phyloP scores from a whole-genome alignment of 2,797 vertebrate species.

The Periophthalmus magnuspinnatus region DNA sequence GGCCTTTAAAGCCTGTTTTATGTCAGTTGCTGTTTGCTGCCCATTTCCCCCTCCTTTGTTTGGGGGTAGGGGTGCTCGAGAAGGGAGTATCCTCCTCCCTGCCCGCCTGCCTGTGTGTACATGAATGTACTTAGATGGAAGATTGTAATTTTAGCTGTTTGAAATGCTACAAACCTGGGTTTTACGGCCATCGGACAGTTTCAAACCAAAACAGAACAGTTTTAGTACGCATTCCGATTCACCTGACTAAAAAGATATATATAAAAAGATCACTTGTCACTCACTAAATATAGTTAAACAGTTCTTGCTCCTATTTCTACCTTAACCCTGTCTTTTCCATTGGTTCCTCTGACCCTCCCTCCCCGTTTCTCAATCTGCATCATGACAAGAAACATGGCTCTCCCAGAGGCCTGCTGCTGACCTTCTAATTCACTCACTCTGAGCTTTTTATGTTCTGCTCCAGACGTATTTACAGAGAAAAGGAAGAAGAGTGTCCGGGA shows the following conservation, averaged over 20 bases:
- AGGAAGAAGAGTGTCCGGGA: slow-evolving; percentile 30
- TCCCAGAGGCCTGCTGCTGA: slow-evolving; percentile 80
- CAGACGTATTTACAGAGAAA: slow-evolving; percentile 69
- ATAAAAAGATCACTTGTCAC: background rate
- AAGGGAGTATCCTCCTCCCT: slow-evolving; percentile 42
- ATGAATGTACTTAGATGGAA: slow-evolving; percentile 42
- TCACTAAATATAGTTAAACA: background rate
- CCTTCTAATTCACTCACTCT: slow-evolving; percentile 81
- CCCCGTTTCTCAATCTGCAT: slow-evolving; percentile 63
- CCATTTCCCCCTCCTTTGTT: slow-evolving; percentile 66
- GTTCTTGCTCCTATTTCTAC: slow-evolving; percentile 45
- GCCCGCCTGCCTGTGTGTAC: slow-evolving; percentile 21
- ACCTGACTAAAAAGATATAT: background rate
- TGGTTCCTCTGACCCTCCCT: slow-evolving; percentile 71
- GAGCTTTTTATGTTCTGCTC: slow-evolving; percentile 79
- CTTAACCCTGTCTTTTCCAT: slow-evolving; percentile 51
- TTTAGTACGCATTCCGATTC: background rate
- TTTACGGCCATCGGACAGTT: background rate
- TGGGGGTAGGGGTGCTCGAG: slow-evolving; percentile 54
- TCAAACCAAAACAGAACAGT: background rate
- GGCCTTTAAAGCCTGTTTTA: slow-evolving; percentile 80
- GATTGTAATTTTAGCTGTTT: slow-evolving; percentile 31
- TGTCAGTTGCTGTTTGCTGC: slow-evolving; percentile 78
- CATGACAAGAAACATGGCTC: slow-evolving; percentile 81
- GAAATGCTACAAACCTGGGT: background rate